Evolutionary conservation across 2,797 vertebrate genomes (phyloP), one percentile per base, ranked within the genome.

Genomic region (Ambastaia sidthimunki): DNA sequence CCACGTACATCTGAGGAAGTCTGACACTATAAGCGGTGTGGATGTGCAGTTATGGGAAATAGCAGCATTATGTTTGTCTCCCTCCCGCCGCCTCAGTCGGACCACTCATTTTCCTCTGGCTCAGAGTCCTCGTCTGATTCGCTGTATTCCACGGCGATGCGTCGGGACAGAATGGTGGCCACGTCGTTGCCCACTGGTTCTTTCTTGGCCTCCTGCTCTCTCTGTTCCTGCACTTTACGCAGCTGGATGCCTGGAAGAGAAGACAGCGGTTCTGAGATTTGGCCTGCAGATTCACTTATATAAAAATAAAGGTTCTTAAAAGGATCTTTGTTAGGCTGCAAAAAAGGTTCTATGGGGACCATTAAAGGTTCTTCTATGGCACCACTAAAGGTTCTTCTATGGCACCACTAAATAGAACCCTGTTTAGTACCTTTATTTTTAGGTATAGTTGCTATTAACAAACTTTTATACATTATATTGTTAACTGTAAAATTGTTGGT

Each of bases 91-190:
- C 41, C 71, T 93, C 91, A 96, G 91, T 96, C 95, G 0, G 95
- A 96, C 95, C 95, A 96, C 80, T 96, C 95, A n/a, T 96, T 95
- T 83, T 96, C 95, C 4, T 96, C 95, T 1, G 95, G 93, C 76
- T 96, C 95, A 0, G 95, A 96, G 85, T 96, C 95, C 1, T 96
- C 95, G 18, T 96, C 95, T 0, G 95, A 96, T 83, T 96, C 95
- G 15, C 95, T 96, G 92, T 96, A 96, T 84, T 96, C 95, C 23
- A 96, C 95, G 0, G 95, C 95, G 2, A 96, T 96, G 80, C 95
- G 93, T 11, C 95, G 93, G 0, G 95, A 96, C 84, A 96, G 85
- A 85, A 96, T 96, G 0, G 95, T 96, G 0, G 95, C 95, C 34
- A 96, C 95, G 0, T 96, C 95, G 0, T 96, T 96, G 62, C 94